Base-by-base conservation (phyloP, 2,113 vertebrate species). In the Phrynosoma blainvillii region DNA sequence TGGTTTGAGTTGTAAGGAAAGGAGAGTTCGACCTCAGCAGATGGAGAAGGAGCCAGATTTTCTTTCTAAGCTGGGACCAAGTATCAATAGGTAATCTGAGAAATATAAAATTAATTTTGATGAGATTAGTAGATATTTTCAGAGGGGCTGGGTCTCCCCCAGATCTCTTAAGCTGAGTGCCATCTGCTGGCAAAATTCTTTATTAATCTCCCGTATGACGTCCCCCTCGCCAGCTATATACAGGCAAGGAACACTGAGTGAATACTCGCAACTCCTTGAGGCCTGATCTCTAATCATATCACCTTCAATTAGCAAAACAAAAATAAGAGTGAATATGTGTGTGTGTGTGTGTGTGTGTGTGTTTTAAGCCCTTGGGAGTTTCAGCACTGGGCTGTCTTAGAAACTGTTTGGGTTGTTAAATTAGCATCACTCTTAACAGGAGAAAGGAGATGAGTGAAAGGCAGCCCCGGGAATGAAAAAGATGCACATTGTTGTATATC, bases 201-300 rank as follows among this genome's bases (percentile, higher is more conserved):
- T 40, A 13, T 66, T n/a, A 74, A 65, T 75, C 21, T 14, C 3
- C 21, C 52, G 47, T 25, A 47, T n/a, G 23, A 68, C 70, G 11
- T 3, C 56, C 56, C 56, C 56, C 56, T 16, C 56, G 21, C 79
- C 27, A 13, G 27, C 25, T 75, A 47, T 25, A 62, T 47, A 21
- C 36, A 47, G n/a, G n/a, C 47, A 32, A 73, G 20, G 52, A 82
- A 52, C 23, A 2, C 68, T n/a, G 20, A 8, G 21, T 7, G 54
- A 78, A 65, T 65, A 73, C 23, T 8, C 0, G 0, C 20, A 52
- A 0, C 14, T 27, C 4, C 40, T 0, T 12, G 42, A 36, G 30
- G 42, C 40, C 10, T 3, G 0, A 18, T 0, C 85, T 68, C n/a
- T 6, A 36, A 6, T 12, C 87, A n/a, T 80, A 3, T 18, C 42